Evolutionary conservation across 2,113 vertebrate genomes (phyloP).

Genomic region (Patagioenas fasciata): DNA sequence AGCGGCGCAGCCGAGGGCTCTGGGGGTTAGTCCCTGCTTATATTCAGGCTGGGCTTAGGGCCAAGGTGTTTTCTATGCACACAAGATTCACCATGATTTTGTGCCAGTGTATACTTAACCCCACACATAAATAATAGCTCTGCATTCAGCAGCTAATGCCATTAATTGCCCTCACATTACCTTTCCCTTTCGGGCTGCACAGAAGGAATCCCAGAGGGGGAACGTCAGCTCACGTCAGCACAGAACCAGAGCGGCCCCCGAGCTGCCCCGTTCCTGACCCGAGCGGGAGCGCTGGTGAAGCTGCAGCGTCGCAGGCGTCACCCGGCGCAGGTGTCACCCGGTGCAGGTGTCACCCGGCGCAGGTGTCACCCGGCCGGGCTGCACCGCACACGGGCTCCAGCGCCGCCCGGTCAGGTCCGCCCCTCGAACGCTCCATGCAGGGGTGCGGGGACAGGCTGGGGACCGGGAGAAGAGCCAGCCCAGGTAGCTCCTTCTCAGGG

Average conservation of each 20-base stretch:
- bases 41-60: not conserved
- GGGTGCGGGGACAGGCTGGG: not conserved
- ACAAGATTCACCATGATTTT: not conserved
- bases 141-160: not conserved
- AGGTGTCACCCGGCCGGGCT: too few species aligned
- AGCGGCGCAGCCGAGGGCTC: not conserved
- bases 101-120: not conserved
- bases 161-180: slow-evolving; percentile 4
- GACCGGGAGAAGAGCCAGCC: not conserved
- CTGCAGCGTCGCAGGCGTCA: not conserved
- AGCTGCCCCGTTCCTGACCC: not conserved
- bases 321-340: not conserved
- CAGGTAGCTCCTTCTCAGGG: not conserved
- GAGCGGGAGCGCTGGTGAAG: not conserved
- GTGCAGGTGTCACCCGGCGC: not conserved
- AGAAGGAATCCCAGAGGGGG: not conserved
- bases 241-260: not conserved
- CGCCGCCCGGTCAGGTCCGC: not conserved
- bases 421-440: not conserved
- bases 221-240: not conserved
- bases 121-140: not conserved
- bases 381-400: too few species aligned
- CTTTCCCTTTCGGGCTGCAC: slow-evolving; percentile 34
- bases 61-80: not conserved
- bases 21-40: not conserved